Evolutionary conservation across 1,140 invertebrate genomes (phyloP).

Genomic region (Drosophila albomicans): DNA sequence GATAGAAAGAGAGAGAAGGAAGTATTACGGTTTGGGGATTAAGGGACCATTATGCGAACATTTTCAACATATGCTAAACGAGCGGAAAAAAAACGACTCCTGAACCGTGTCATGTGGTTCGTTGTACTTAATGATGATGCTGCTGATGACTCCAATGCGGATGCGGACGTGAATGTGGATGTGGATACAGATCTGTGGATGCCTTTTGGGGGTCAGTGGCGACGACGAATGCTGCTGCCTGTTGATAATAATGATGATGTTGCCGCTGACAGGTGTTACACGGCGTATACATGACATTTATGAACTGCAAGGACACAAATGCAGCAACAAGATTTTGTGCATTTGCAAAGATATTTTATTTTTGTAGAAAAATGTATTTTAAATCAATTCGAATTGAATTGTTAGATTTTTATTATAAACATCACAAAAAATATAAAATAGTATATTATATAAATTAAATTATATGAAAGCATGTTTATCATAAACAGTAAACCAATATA

Average conservation of each 20-base stretch:
- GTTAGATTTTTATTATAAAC: no score
- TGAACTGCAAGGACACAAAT: constrained; percentile 26
- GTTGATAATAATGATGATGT: constrained; percentile 35
- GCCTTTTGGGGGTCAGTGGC: constrained; percentile 6
- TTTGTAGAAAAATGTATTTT: no score
- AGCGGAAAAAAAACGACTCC: constrained; percentile 4
- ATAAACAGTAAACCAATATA: no score
- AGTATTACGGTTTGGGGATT: constrained; percentile 35
- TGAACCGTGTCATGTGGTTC: constrained; percentile 40
- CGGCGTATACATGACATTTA: constrained; percentile 48
- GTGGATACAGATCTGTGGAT: neutral
- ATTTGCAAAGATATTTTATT: neutral
- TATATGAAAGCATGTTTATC: no score
- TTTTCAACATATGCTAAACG: constrained; percentile 56
- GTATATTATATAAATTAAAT: no score
- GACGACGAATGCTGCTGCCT: constrained; percentile 6
- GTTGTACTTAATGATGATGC: constrained; percentile 51
- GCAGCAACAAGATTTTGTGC: neutral
- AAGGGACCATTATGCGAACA: constrained; percentile 49
- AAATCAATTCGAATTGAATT: no score
- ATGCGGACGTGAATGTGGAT: neutral
- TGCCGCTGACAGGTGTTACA: constrained; percentile 46
- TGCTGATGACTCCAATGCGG: constrained; percentile 22
- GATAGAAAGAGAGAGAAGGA: neutral
- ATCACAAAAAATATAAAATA: neutral